Evolutionary conservation across 2,888 invertebrate genomes (phyloP).

Genomic region (Amaurobius ferox): DNA sequence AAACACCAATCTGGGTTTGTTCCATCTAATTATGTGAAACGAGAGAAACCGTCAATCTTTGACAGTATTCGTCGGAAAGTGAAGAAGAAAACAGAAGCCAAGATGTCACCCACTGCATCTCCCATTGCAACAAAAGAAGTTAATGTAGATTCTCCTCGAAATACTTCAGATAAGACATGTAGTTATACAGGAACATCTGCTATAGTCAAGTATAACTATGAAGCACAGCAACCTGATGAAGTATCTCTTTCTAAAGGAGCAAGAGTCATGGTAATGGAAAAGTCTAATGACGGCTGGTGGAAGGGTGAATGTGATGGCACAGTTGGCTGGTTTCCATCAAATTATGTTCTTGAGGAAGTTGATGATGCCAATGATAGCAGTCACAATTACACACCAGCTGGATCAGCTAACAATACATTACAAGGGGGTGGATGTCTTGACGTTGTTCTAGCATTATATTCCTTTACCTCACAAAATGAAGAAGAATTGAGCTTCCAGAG

Average conservation of each 20-base stretch:
- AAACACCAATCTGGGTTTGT: slow-evolving; percentile 97
- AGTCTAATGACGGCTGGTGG: slow-evolving; percentile 99
- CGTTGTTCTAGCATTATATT: slow-evolving; percentile 94
- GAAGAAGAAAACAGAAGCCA: slow-evolving; percentile 73
- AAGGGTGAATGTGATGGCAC: slow-evolving; percentile 83
- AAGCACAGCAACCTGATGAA: slow-evolving; percentile 96
- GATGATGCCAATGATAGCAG: slow-evolving; percentile 70
- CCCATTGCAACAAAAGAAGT: slow-evolving; percentile 74
- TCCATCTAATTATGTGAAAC: slow-evolving; percentile 99
- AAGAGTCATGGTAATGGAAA: slow-evolving; percentile 94
- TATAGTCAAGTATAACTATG: slow-evolving; percentile 90
- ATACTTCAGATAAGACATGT: slow-evolving; percentile 43
- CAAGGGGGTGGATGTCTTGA: slow-evolving; percentile 81
- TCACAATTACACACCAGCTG: slow-evolving; percentile 68
- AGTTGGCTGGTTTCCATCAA: slow-evolving; percentile 97
- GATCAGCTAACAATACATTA: slow-evolving; percentile 65
- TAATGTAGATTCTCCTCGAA: slow-evolving; percentile 73
- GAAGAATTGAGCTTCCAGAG: slow-evolving; percentile 98
- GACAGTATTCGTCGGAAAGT: slow-evolving; percentile 82
- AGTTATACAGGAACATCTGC: slow-evolving; percentile 67
- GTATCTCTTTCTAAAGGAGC: slow-evolving; percentile 95
- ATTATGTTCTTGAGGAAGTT: slow-evolving; percentile 83
- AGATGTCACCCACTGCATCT: slow-evolving; percentile 74
- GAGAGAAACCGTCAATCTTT: slow-evolving; percentile 96
- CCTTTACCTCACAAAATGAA: slow-evolving; percentile 87